Conservation (phyloP, 2,113 vertebrate genomes). For the Lates calcarifer region DNA sequence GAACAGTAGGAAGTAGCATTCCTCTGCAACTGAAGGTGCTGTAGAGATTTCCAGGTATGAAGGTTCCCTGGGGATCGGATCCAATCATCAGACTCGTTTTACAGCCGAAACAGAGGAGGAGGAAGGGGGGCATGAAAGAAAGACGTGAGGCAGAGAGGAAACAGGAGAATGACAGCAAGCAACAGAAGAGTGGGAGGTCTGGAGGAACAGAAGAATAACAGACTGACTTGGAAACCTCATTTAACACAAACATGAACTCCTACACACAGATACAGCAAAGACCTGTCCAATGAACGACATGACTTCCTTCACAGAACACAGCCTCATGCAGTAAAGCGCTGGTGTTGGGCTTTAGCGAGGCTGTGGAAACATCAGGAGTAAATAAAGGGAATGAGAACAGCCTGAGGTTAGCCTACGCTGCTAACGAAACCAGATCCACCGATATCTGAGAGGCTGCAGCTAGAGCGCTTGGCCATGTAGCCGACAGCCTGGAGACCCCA, state of each 20-base stretch:
- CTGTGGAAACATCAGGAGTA: background rate
- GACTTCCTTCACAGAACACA: background rate
- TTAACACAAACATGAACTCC: constrained; percentile 22
- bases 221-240: constrained; percentile 18
- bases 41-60: constrained; percentile 48
- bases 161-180: constrained; percentile 25
- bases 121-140: constrained; percentile 10
- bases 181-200: constrained; percentile 16
- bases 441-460: background rate
- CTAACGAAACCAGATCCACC: background rate
- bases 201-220: constrained; percentile 1
- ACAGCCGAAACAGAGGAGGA: background rate
- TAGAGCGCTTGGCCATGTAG: background rate
- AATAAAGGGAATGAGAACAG: background rate
- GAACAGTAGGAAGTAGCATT: constrained; percentile 35
- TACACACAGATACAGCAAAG: constrained; percentile 15
- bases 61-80: constrained; percentile 32
- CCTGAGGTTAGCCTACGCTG: background rate
- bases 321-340: no score
- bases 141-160: constrained; percentile 18
- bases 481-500: constrained; percentile 43
- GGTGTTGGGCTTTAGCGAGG: background rate
- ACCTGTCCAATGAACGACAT: background rate
- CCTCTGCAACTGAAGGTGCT: constrained; percentile 14
- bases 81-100: constrained; percentile 43